Conservation (phyloP, 2,888 invertebrate species). For the Cantharis nigra region DNA sequence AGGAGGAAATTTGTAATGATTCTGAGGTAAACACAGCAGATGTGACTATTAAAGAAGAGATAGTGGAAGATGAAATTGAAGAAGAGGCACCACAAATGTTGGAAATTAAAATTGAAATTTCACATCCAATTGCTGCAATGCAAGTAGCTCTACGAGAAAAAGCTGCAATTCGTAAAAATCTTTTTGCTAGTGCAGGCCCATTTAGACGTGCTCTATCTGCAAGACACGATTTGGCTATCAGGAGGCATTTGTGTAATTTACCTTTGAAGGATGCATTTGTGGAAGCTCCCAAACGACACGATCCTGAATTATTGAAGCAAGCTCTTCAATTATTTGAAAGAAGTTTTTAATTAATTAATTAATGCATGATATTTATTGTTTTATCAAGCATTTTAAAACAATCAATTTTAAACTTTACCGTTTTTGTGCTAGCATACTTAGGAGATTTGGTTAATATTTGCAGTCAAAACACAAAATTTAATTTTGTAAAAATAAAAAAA, state of each 20-base stretch:
- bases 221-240: constrained; percentile 75
- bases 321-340: constrained; percentile 51
- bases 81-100: constrained; percentile 39
- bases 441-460: not conserved
- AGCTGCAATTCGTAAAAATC: constrained; percentile 62
- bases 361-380: not conserved
- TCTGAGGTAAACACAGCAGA: constrained; percentile 17
- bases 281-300: constrained; percentile 52
- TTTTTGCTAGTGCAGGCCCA: constrained; percentile 74
- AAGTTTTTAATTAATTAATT: constrained; percentile 39
- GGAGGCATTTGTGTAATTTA: constrained; percentile 70
- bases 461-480: not conserved
- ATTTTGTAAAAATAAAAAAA: not conserved
- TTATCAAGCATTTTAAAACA: not conserved
- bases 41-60: constrained; percentile 41
- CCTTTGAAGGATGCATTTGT: constrained; percentile 63
- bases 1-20: constrained; percentile 31
- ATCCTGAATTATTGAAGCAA: constrained; percentile 52
- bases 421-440: not conserved
- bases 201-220: constrained; percentile 80
- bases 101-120: constrained; percentile 40
- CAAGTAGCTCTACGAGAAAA: constrained; percentile 67
- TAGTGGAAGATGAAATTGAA: constrained; percentile 10
- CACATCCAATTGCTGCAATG: constrained; percentile 62
- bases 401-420: not conserved